These are phyloP conservation scores for Chironomus tentans DNA, from an alignment of 2,888 invertebrate species.

Conservation along the genomic window DNA sequence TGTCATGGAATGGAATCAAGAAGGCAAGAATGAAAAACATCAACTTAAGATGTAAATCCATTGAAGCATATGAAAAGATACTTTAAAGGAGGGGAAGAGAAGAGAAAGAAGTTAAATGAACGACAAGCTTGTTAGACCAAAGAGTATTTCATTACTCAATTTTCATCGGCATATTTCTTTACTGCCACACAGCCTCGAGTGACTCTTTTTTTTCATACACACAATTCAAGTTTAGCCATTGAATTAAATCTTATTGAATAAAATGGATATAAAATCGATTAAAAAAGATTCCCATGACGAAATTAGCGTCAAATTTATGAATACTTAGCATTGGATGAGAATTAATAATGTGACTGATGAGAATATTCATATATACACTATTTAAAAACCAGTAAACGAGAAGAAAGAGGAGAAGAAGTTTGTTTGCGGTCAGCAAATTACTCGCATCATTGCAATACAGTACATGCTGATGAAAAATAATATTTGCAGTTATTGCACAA, in stretches of 20 bases:
- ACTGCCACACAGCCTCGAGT: not conserved
- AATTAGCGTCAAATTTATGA: constrained; percentile 4
- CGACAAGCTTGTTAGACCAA: constrained; percentile 4
- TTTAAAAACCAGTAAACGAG: no score
- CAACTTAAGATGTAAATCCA: not conserved
- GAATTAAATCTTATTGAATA: not conserved
- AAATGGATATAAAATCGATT: not conserved
- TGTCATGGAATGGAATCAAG: not conserved
- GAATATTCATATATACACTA: not conserved
- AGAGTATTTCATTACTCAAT: constrained; percentile 1
- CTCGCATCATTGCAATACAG: not conserved
- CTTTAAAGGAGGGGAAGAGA: not conserved
- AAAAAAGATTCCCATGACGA: constrained; percentile 15
- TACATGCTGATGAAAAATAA: not conserved
- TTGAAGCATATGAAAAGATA: not conserved
- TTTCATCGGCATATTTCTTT: not conserved
- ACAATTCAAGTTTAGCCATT: not conserved
- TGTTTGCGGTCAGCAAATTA: constrained; percentile 19
- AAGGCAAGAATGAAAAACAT: not conserved
- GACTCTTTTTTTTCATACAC: not conserved
- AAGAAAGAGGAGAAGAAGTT: not conserved
- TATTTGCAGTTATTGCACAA: constrained; percentile 16
- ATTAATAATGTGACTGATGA: not conserved
- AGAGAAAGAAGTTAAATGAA: not conserved
- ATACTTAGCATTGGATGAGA: not conserved